Conservation (phyloP, 1,140 invertebrate species). For the Conus ventricosus region DNA sequence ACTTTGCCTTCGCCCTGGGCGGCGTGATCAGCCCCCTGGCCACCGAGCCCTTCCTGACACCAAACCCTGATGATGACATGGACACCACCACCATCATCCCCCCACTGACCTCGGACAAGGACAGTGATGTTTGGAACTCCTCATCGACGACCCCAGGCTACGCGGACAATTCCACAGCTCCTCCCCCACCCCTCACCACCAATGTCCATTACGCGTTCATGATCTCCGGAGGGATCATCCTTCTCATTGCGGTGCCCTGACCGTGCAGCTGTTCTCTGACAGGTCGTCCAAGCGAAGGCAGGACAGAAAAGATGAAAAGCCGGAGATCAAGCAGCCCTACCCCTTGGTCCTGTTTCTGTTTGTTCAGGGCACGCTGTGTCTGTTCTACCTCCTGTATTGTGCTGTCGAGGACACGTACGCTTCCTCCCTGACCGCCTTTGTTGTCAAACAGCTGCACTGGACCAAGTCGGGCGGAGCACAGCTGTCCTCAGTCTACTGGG, state of each 20-base stretch:
- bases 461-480: slow-evolving; percentile 41
- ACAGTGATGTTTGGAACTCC: not conserved
- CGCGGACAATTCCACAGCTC: not conserved
- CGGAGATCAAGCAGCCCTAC: slow-evolving; percentile 31
- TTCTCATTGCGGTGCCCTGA: slow-evolving; percentile 29
- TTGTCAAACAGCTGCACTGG: slow-evolving; percentile 50
- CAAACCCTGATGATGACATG: slow-evolving; percentile 19
- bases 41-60: slow-evolving; percentile 55
- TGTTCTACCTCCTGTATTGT: slow-evolving; percentile 47
- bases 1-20: slow-evolving; percentile 58
- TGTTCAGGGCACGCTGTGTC: slow-evolving; percentile 32
- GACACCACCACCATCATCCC: not conserved
- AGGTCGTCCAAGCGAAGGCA: slow-evolving; percentile 21
- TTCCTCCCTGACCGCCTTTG: slow-evolving; percentile 52
- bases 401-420: slow-evolving; percentile 57
- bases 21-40: slow-evolving; percentile 55
- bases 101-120: not conserved
- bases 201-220: slow-evolving; percentile 40
- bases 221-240: slow-evolving; percentile 30
- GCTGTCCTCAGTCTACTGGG: slow-evolving; percentile 47
- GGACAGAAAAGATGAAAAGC: not conserved
- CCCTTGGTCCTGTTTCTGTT: slow-evolving; percentile 29
- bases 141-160: not conserved
- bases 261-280: slow-evolving; percentile 19
- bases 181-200: slow-evolving; percentile 6